phyloP scores from a whole-genome alignment of 2,113 vertebrate species.

The Mastomys natalensis region DNA sequence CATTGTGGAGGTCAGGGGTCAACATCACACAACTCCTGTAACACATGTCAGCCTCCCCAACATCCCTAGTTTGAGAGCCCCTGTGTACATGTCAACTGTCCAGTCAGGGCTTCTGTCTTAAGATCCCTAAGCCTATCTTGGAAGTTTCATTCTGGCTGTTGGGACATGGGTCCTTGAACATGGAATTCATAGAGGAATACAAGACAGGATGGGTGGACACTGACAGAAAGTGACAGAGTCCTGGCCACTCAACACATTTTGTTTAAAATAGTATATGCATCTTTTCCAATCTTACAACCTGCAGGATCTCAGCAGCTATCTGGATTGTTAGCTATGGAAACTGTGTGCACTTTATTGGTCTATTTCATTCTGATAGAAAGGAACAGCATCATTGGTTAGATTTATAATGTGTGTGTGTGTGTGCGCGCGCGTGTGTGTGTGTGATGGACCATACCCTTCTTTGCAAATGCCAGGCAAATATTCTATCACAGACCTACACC shows the following conservation, averaged over 20 bases:
- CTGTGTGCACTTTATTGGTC: background rate
- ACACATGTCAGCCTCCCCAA: background rate
- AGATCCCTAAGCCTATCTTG: background rate
- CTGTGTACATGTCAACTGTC: background rate
- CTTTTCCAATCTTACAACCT: background rate
- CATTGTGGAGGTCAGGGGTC: background rate
- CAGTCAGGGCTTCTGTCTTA: background rate
- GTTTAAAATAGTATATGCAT: background rate
- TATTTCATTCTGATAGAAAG: conserved; percentile 21
- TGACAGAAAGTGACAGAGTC: background rate
- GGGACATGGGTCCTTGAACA: background rate
- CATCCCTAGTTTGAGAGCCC: background rate
- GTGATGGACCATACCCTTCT: too few relatives aligned
- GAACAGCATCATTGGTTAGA: background rate
- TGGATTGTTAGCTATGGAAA: background rate
- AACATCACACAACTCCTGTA: background rate
- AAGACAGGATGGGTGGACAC: background rate
- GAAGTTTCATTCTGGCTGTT: background rate
- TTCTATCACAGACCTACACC: background rate
- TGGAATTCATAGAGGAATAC: background rate
- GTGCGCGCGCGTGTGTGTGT: background rate
- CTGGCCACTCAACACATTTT: background rate
- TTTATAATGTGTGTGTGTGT: background rate
- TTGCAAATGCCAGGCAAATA: background rate
- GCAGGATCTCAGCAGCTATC: background rate